Evolutionary conservation across 1,140 invertebrate genomes (phyloP).

Genomic region (roundworm (Caenorhabditis elegans)): DNA sequence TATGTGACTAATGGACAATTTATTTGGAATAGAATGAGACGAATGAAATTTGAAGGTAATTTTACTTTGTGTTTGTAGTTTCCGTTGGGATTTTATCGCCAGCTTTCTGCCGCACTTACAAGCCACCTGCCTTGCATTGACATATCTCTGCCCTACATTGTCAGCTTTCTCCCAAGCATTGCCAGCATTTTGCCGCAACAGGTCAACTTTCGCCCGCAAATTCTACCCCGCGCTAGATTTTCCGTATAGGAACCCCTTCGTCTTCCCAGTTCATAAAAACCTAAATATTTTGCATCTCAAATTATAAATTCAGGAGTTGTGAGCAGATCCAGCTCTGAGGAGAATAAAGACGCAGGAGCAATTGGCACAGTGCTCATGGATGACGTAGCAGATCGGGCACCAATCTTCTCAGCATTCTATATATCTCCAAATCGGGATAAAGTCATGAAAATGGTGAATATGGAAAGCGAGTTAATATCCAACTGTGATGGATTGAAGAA

Average conservation of each 20-base stretch:
- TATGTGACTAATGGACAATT: constrained; percentile 54
- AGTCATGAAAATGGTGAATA: constrained; percentile 63
- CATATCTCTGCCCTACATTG: too few relatives aligned
- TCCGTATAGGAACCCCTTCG: too few relatives aligned
- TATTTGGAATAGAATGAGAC: constrained; percentile 63
- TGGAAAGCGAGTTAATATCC: constrained; percentile 52
- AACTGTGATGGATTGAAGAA: constrained; percentile 63
- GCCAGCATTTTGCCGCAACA: too few relatives aligned
- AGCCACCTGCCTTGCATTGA: too few relatives aligned
- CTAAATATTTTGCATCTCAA: too few relatives aligned
- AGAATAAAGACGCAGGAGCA: constrained; percentile 23
- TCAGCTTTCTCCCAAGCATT: too few relatives aligned
- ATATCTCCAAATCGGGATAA: constrained; percentile 64
- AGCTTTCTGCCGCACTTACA: too few relatives aligned
- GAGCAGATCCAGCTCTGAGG: constrained; percentile 39
- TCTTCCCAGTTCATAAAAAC: too few relatives aligned
- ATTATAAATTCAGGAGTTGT: constrained; percentile 59
- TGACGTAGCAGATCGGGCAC: constrained; percentile 62
- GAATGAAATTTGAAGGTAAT: constrained; percentile 62
- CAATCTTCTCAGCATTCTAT: constrained; percentile 61
- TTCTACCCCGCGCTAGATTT: too few relatives aligned
- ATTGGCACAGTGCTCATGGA: constrained; percentile 60
- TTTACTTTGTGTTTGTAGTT: too few relatives aligned
- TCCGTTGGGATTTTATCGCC: background rate
- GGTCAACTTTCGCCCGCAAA: too few relatives aligned